Evolutionary conservation across 1,140 invertebrate genomes (phyloP).

Genomic region (Ridgeia piscesae): DNA sequence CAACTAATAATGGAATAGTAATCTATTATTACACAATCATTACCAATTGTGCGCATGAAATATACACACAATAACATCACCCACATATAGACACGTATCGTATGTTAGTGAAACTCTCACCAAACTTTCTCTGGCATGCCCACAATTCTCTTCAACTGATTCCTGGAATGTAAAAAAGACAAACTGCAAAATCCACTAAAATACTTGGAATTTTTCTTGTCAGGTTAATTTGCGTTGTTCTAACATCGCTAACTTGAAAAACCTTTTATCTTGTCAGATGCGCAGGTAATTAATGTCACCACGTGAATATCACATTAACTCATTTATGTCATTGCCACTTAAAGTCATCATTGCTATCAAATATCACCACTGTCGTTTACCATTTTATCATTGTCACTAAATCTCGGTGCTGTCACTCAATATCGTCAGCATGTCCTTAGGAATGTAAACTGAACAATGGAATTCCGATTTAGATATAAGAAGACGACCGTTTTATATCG

Average conservation of each 20-base stretch:
- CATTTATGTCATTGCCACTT: background rate
- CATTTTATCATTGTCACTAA: background rate
- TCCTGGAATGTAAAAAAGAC: background rate
- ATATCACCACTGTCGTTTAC: background rate
- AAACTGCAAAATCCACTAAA: background rate
- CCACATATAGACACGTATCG: background rate
- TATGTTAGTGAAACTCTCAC: background rate
- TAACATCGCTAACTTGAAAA: background rate
- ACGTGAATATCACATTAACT: background rate
- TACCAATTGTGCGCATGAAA: background rate
- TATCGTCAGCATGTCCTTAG: background rate
- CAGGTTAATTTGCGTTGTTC: background rate
- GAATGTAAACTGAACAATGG: background rate
- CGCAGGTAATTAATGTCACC: background rate
- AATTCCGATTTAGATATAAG: background rate
- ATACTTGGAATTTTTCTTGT: background rate
- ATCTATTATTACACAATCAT: background rate
- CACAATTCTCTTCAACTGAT: background rate
- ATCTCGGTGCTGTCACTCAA: background rate
- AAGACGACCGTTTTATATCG: background rate
- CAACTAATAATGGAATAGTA: background rate
- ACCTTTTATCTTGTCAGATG: background rate
- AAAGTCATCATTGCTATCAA: background rate
- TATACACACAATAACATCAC: background rate
- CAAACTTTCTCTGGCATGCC: background rate